Base-by-base conservation (phyloP, 2,888 invertebrate species). In the Tiphia femorata region DNA sequence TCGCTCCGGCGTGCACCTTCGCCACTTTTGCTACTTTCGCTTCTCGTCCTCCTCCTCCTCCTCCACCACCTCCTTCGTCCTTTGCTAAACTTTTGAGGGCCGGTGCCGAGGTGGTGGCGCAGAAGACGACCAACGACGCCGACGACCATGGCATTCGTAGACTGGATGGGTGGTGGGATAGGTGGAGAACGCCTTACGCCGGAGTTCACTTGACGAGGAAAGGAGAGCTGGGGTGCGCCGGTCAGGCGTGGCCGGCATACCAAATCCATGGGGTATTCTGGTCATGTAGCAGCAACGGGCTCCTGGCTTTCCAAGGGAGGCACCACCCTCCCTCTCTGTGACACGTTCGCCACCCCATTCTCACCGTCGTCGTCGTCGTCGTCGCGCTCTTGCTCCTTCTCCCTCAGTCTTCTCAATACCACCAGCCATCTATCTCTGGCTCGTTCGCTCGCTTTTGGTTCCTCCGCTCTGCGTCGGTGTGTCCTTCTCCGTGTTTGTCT, bases 231-330 rank as follows among this genome's bases (percentile, higher is more conserved):
- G 76, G 68, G 73, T 64, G 75, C 70, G 72, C 64, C 70, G 80
- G 76, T 80, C 78, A 80, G 77, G 78, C 79, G 80, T 80, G 79
- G 78, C 67, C 76, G 65, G 82, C 81, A 82, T 82, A 83, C 80
- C 76, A 80, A 82, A 81, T 79, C 76, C 77, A 72, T 74, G 67
- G 68, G 74, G 80, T 82, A 83, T 83, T 83, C 82, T 71, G 81
- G 81, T 82, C 83, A 82, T 83, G 82, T 83, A 81, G 75, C 76
- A 71, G 63, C 49, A 50, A 69, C 58, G 65, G 66, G 69, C 69
- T 64, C 64, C 66, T 58, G 51, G 65, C 72, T 70, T 67, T 64
- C 54, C 53, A 50, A 58, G 46, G 56, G 54, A 62, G 60, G 56
- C 8, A 10, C 23, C 40, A 25, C 42, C 16, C 27, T 27, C 41